Evolutionary conservation across 2,888 invertebrate genomes (phyloP).

Genomic region (Molorchus minor): DNA sequence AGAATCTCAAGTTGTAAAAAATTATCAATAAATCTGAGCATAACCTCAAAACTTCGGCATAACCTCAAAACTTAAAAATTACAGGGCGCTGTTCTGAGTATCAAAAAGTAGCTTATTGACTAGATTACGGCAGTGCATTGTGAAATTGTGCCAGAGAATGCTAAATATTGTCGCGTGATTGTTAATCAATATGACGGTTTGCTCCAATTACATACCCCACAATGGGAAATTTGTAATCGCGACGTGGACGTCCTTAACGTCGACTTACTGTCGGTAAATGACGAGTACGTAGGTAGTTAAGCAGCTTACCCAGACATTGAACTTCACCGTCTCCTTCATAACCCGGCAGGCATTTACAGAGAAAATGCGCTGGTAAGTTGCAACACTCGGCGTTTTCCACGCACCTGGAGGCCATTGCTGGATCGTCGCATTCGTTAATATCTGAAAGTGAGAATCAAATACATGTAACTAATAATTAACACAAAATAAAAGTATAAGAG

Average conservation of each 20-base stretch:
- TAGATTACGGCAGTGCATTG: not conserved
- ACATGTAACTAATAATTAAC: not conserved
- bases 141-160: not conserved
- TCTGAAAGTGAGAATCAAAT: constrained; percentile 69
- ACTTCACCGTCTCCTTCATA: constrained; percentile 92
- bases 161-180: too few species aligned
- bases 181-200: not conserved
- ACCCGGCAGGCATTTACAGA: constrained; percentile 92
- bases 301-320: constrained; percentile 77
- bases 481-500: not conserved
- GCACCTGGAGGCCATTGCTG: constrained; percentile 83
- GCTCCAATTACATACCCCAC: not conserved
- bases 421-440: constrained; percentile 94
- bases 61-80: too few species aligned
- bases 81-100: too few species aligned
- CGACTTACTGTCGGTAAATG: not conserved
- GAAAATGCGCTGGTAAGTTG: constrained; percentile 92
- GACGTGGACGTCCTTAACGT: not conserved
- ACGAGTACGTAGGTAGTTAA: not conserved
- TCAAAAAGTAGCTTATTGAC: too few species aligned
- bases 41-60: too few species aligned
- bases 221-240: not conserved
- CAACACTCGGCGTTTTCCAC: constrained; percentile 94
- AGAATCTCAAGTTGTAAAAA: too few species aligned
- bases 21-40: too few species aligned